Base-by-base conservation (phyloP, 2,888 invertebrate species). In the Strigamia crassipes region DNA sequence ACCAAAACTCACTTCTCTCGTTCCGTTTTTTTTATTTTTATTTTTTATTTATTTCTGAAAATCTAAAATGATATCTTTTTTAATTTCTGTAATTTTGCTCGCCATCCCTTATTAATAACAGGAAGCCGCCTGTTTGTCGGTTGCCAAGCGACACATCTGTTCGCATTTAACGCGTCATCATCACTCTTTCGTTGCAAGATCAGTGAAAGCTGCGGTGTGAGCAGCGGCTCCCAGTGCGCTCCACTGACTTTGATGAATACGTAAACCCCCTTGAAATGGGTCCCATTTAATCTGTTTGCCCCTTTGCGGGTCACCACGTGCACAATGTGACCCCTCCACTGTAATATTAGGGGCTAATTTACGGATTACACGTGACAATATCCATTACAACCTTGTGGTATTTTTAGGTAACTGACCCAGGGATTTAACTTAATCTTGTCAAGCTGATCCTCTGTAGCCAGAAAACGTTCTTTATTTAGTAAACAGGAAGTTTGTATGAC, bases 91-190 rank as follows among this genome's bases (percentile, higher is more conserved):
- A 46, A 46, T n/a, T n/a, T 15, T 51, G n/a, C 18, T n/a, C 12
- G 18, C 51, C 51, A 51, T 51, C 12, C 51, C n/a, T 9, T 51
- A 51, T 15, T 51, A 51, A 51, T n/a, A 18, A n/a, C n/a, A 51
- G 8, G 2, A n/a, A 13, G 42, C 15, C 51, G 46, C 46, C 46
- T 51, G 51, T 51, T 51, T 51, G 51, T 51, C 51, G 51, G 51
- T 51, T 51, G 51, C 66, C 31, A 66, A 66, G 66, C 66, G 66
- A 31, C 23, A 66, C 66, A 66, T 66, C 66, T 66, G 66, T 66
- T 66, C 66, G 31, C 27, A 66, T 66, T 66, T 66, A 66, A 66
- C 66, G 23, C 34, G 34, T 34, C 66, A 66, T 66, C 66, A 66
- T 66, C 66, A 27, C 10, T 66, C 66, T 27, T 66, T 10, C 13